phyloP scores from a whole-genome alignment of 2,888 invertebrate genomes.

The Noctua fimbriata region DNA sequence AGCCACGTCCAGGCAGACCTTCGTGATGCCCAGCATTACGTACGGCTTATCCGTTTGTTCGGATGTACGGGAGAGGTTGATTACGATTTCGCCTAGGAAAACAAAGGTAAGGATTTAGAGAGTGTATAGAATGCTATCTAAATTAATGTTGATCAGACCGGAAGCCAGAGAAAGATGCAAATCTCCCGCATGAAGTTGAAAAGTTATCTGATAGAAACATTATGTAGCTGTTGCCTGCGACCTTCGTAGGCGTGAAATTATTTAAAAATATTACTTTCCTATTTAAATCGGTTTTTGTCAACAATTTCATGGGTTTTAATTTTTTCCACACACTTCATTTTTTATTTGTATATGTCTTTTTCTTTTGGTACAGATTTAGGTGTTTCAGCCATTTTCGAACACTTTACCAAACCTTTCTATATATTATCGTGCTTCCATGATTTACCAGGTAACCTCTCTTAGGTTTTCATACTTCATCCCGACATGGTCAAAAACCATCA shows the following conservation, averaged over 20 bases:
- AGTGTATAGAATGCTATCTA: neutral
- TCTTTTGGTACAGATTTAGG: neutral
- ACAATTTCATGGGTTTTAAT: too few relatives aligned
- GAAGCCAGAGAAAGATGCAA: neutral
- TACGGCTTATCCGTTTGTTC: constrained; percentile 93
- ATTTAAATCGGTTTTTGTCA: too few relatives aligned
- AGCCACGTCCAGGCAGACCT: constrained; percentile 93
- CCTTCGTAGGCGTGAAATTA: too few relatives aligned
- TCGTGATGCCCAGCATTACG: constrained; percentile 92
- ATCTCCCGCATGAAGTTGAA: neutral
- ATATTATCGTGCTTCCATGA: too few relatives aligned
- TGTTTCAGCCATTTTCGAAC: neutral
- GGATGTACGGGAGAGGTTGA: constrained; percentile 92
- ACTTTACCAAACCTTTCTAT: neutral
- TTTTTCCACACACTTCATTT: too few relatives aligned
- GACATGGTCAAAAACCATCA: neutral
- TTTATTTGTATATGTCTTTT: too few relatives aligned
- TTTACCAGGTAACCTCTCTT: neutral
- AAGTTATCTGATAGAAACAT: neutral
- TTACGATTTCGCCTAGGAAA: constrained; percentile 89
- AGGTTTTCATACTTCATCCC: neutral
- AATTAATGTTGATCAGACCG: neutral
- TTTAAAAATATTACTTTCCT: too few relatives aligned
- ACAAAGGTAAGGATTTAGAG: neutral
- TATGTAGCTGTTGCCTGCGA: too few relatives aligned